phyloP scores from a whole-genome alignment of 2,113 vertebrate genomes.

The Heliornis fulica region DNA sequence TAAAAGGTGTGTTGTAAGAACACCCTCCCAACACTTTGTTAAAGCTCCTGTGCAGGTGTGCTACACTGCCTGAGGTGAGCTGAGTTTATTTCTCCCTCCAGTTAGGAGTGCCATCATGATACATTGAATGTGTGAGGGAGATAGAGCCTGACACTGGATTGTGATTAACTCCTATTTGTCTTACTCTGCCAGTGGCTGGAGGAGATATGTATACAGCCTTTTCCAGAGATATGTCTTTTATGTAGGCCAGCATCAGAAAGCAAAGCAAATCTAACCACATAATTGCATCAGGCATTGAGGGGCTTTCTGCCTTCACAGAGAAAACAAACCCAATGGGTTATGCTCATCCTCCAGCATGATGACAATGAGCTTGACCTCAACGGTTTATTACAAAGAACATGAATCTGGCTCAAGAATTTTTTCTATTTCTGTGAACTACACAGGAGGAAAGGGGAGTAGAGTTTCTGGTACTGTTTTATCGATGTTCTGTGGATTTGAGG shows the following conservation, averaged over 20 bases:
- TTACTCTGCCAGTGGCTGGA: not conserved
- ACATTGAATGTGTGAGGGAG: not conserved
- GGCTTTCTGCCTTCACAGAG: not conserved
- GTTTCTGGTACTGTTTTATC: not conserved
- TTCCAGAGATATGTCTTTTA: not conserved
- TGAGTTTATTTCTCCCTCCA: not conserved
- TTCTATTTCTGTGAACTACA: not conserved
- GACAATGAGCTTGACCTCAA: not conserved
- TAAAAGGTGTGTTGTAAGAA: not conserved
- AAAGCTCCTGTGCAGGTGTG: not conserved
- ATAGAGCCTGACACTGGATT: not conserved
- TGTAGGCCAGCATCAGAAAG: not conserved
- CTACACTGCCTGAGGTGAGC: not conserved
- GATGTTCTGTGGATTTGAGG: not conserved
- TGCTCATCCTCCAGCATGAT: not conserved
- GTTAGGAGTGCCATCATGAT: not conserved
- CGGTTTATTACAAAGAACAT: not conserved
- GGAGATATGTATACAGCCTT: not conserved
- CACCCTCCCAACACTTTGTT: accelerated
- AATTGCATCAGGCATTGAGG: not conserved
- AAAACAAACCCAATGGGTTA: not conserved
- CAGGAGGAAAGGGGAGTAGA: not conserved
- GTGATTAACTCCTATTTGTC: not conserved
- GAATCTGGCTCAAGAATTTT: not conserved
- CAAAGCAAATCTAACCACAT: not conserved